phyloP scores from a whole-genome alignment of 2,113 vertebrate species.

The Glaucidium brasilianum region DNA sequence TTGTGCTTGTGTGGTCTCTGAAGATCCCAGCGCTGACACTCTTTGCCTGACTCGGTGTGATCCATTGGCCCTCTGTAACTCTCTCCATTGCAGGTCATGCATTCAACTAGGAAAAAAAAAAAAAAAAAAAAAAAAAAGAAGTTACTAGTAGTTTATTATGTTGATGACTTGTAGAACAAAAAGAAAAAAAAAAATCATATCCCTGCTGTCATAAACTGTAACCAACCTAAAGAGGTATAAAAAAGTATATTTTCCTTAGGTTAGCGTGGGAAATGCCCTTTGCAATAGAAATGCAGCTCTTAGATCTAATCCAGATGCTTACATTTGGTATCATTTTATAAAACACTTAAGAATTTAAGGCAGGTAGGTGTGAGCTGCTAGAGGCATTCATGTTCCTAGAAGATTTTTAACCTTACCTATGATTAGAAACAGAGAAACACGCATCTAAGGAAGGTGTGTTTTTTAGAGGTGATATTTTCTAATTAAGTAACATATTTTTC shows the following conservation, averaged over 20 bases:
- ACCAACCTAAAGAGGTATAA: neutral
- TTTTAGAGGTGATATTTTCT: neutral
- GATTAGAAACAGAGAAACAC: neutral
- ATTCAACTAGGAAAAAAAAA: conserved; percentile 82
- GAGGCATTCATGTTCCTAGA: neutral
- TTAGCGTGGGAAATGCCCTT: neutral
- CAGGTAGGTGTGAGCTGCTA: neutral
- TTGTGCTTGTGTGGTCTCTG: conserved; percentile 91
- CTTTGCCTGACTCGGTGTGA: conserved; percentile 90
- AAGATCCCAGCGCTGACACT: conserved; percentile 97
- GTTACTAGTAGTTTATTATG: neutral
- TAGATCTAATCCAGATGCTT: neutral
- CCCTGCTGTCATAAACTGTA: neutral
- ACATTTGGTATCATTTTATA: neutral
- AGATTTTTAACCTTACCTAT: neutral
- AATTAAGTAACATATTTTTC: neutral
- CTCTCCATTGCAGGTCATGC: conserved; percentile 93
- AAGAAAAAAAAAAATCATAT: neutral
- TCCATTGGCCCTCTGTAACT: conserved; percentile 97
- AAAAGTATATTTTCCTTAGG: neutral
- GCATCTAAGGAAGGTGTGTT: neutral
- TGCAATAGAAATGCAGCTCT: neutral
- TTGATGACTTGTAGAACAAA: neutral
- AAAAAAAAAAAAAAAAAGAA: neutral
- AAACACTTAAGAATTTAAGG: neutral